Percentiles rank a stretch among this genome's conserved stretches.
phyloP scores from a whole-genome alignment of 2,113 vertebrate species.

The Coregonus clupeaformis region DNA sequence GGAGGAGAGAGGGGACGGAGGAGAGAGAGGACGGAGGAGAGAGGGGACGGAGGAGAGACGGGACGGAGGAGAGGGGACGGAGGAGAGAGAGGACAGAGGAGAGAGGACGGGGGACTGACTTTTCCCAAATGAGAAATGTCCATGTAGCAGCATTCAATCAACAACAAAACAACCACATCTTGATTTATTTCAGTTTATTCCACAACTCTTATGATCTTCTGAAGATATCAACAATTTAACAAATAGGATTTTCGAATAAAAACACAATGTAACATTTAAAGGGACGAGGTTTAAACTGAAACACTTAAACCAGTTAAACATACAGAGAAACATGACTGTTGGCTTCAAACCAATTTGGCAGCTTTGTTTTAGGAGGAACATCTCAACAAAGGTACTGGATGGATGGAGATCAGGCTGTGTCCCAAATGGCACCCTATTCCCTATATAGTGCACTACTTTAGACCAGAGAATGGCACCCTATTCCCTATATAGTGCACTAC shows the following conservation, averaged over 20 bases:
- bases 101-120: no score
- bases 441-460: no score
- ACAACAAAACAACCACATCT: background rate
- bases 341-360: conserved; percentile 70
- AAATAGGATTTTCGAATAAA: conserved; percentile 61
- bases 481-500: no score
- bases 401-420: background rate
- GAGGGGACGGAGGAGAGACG: no score
- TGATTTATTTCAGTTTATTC: conserved; percentile 23
- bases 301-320: conserved; percentile 65
- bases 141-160: background rate
- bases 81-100: no score
- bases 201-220: conserved; percentile 47
- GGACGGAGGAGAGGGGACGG: no score
- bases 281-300: conserved; percentile 62
- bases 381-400: conserved; percentile 41
- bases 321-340: conserved; percentile 53
- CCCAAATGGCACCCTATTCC: no score
- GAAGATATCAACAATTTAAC: conserved; percentile 68
- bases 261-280: conserved; percentile 69
- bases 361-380: conserved; percentile 49
- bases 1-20: no score
- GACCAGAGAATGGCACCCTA: no score
- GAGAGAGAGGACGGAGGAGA: no score
- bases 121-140: background rate